Base-by-base conservation (phyloP, 2,113 vertebrate genomes). In the Bujurquina vittata region DNA sequence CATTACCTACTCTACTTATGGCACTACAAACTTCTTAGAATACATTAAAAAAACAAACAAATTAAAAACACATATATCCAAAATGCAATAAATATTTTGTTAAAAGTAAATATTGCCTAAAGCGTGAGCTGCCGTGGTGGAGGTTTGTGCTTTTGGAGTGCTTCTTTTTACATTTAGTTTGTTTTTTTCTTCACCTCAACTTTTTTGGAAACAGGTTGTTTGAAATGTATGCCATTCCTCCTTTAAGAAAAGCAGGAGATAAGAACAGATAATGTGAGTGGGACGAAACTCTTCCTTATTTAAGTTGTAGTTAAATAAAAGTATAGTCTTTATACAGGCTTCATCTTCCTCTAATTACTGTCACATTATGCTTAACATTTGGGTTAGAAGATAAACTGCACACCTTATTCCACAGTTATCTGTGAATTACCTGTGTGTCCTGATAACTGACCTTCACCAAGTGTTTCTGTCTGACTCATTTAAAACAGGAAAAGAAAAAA, bases 281-380 rank as follows among this genome's bases (percentile, higher is more conserved):
- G 3, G 10, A 10, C 18, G 4, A 31, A 52, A 31, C 46, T 7
- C 43, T 72, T 9, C 20, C 23, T 8, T 52, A 31, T 52, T 52
- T 5, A 52, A 52, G 17, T 23, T 49, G 65, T 52, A 5, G 67
- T n/a, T 52, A 52, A 72, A 72, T 72, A 26, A 26, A 52, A 72
- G 67, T 54, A n/a, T 20, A 26, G 46, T 31, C 17, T 72, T 52
- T 72, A 31, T n/a, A n/a, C 12, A 18, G 31, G 10, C 43, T 52
- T 72, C 26, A 52, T 72, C 67, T 72, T 46, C 3, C 46, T 72
- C 46, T 31, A 72, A 72, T 54, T 72, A 52, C 46, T 52, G 3
- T 72, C 67, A 52, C 46, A 72, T 72, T 72, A 52, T 72, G 5
- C 46, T 72, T 54, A 72, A 72, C 31, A 52, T 52, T 52, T 72